phyloP scores from a whole-genome alignment of 1,140 invertebrate genomes.

The Babylonia areolata region DNA sequence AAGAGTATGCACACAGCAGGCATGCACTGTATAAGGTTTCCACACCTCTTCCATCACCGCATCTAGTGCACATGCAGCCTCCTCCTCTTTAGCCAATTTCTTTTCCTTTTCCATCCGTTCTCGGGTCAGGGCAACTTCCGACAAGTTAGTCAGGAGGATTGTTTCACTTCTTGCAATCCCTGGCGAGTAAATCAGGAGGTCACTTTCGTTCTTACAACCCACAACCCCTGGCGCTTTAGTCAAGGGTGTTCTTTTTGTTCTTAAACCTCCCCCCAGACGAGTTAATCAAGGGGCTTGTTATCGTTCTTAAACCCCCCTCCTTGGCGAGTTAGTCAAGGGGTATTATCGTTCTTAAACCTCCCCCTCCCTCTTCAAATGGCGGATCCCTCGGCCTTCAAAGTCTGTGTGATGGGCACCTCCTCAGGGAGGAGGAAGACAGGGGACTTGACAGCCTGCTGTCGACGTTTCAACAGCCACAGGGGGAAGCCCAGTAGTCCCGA shows the following conservation, averaged over 20 bases:
- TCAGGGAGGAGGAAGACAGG: constrained; percentile 15
- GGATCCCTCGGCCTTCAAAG: neutral
- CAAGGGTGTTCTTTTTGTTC: neutral
- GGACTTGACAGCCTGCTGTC: neutral
- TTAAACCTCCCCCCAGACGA: neutral
- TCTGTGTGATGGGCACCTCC: constrained; percentile 34
- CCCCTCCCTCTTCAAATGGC: neutral
- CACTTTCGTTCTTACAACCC: neutral
- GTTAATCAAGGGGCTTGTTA: neutral
- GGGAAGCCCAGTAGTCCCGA: constrained; percentile 64
- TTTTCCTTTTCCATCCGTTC: too few species aligned
- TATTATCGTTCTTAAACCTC: too few species aligned
- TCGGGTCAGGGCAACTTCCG: too few species aligned
- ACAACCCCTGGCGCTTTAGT: neutral
- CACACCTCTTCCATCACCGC: too few species aligned
- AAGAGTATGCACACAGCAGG: too few species aligned
- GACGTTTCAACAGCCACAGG: constrained; percentile 50
- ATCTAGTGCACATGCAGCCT: too few species aligned
- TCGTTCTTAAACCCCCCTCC: neutral
- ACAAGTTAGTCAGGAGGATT: too few species aligned
- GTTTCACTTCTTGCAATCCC: too few species aligned
- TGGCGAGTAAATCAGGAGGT: too few species aligned
- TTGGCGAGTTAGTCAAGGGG: too few species aligned
- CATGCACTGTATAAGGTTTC: too few species aligned
- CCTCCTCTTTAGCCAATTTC: too few species aligned